A percentile compares a stretch with the other conserved stretches of the same genome.
Conservation (phyloP, 1,140 invertebrate genomes). For the Drosophila jambulina region DNA sequence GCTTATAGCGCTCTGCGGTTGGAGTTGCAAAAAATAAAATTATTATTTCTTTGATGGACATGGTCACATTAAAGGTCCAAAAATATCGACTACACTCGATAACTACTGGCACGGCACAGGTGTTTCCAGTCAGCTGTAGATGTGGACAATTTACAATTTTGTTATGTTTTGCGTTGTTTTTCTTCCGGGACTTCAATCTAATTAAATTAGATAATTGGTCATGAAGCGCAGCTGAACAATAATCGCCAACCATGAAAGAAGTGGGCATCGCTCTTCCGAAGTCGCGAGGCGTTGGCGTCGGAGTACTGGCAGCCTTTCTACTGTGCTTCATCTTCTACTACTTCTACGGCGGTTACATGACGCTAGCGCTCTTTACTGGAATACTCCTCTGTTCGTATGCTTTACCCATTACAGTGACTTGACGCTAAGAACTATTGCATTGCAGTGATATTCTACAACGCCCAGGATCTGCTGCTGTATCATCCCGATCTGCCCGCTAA, state of each 20-base stretch:
- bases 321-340: constrained; percentile 90
- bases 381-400: constrained; percentile 88
- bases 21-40: not conserved
- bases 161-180: constrained; percentile 20
- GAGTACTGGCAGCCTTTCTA: constrained; percentile 60
- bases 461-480: constrained; percentile 94
- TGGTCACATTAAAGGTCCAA: not conserved
- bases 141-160: constrained; percentile 31
- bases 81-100: constrained; percentile 12
- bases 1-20: not conserved
- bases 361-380: constrained; percentile 89
- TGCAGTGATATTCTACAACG: constrained; percentile 92
- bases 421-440: not conserved
- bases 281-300: constrained; percentile 72
- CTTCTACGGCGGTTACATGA: constrained; percentile 91
- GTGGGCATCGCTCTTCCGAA: constrained; percentile 76
- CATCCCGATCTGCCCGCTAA: constrained; percentile 95
- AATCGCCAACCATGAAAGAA: constrained; percentile 67
- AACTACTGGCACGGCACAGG: constrained; percentile 19
- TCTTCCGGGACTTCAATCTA: constrained; percentile 25
- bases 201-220: constrained; percentile 26
- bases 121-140: constrained; percentile 31
- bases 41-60: no score
- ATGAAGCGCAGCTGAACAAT: constrained; percentile 55
- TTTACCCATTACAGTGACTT: not conserved